A percentile compares a stretch with the other conserved stretches of the same genome.
Evolutionary conservation across 2,797 vertebrate genomes (phyloP).

Genomic region (Acrocephalus scirpaceus): DNA sequence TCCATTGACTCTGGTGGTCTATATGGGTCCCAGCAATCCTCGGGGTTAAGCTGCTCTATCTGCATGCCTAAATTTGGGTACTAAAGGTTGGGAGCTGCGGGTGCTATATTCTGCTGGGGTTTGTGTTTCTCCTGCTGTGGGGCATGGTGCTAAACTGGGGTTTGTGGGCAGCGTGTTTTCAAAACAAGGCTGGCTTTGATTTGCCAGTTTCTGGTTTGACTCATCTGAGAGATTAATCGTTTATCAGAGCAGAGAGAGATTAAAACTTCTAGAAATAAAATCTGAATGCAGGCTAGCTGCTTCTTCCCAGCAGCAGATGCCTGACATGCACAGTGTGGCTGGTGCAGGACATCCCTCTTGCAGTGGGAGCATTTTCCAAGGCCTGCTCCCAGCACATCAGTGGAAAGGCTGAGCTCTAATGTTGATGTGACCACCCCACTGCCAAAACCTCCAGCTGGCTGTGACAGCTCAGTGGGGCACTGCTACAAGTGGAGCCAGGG

Average conservation of each 20-base stretch:
- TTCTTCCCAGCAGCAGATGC: neutral
- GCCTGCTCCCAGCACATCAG: neutral
- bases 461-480: neutral
- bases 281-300: neutral
- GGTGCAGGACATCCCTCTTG: neutral
- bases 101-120: slow-evolving; percentile 57
- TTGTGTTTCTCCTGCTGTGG: slow-evolving; percentile 40
- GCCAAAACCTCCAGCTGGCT: neutral
- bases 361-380: neutral
- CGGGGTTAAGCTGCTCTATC: slow-evolving; percentile 45
- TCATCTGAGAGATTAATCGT: neutral
- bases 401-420: neutral
- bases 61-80: slow-evolving; percentile 67
- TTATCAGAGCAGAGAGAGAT: neutral
- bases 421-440: rapidly evolving
- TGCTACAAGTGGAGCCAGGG: rapidly evolving
- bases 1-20: slow-evolving; percentile 52
- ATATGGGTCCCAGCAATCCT: slow-evolving; percentile 45
- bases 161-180: slow-evolving; percentile 27
- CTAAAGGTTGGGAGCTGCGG: slow-evolving; percentile 16
- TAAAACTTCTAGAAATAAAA: neutral
- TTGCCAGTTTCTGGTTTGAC: slow-evolving; percentile 6
- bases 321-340: neutral
- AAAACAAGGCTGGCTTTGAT: slow-evolving; percentile 38
- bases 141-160: neutral